These are phyloP conservation scores for Porites divaricata DNA, from an alignment of 92 coral and sea anemone genomes.

Conservation along the genomic window DNA sequence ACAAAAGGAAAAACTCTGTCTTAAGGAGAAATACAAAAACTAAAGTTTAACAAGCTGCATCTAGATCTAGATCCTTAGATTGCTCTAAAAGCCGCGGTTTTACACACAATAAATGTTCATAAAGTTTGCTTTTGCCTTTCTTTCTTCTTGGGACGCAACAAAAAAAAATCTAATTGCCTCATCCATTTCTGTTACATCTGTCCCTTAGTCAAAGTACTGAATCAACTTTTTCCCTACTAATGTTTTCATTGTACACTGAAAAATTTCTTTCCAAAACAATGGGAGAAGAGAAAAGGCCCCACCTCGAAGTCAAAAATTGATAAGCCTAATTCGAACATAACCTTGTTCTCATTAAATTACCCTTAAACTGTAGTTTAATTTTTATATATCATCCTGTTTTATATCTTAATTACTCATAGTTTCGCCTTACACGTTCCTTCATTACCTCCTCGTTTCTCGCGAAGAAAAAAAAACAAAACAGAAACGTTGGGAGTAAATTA, in stretches of 20 bases:
- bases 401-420: neutral
- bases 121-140: slow-evolving; percentile 12
- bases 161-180: slow-evolving; percentile 5
- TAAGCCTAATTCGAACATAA: neutral
- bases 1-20: neutral
- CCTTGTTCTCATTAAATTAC: neutral
- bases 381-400: neutral
- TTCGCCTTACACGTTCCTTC: neutral
- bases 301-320: neutral
- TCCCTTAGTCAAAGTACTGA: slow-evolving; percentile 20
- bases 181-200: slow-evolving; percentile 25
- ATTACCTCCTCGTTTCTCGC: neutral
- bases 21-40: neutral
- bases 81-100: slow-evolving; percentile 49
- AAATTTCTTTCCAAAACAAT: slow-evolving; percentile 19
- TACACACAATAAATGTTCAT: slow-evolving; percentile 25
- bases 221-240: slow-evolving; percentile 29
- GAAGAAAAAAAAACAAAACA: neutral
- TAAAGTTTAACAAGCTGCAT: neutral
- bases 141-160: slow-evolving; percentile 32
- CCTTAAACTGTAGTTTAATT: neutral
- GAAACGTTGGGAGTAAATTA: neutral
- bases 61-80: slow-evolving; percentile 3
- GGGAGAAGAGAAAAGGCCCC: neutral
- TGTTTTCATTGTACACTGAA: slow-evolving; percentile 45